Evolutionary conservation across 2,888 invertebrate genomes (phyloP).

Genomic region (Oscheius sp.): DNA sequence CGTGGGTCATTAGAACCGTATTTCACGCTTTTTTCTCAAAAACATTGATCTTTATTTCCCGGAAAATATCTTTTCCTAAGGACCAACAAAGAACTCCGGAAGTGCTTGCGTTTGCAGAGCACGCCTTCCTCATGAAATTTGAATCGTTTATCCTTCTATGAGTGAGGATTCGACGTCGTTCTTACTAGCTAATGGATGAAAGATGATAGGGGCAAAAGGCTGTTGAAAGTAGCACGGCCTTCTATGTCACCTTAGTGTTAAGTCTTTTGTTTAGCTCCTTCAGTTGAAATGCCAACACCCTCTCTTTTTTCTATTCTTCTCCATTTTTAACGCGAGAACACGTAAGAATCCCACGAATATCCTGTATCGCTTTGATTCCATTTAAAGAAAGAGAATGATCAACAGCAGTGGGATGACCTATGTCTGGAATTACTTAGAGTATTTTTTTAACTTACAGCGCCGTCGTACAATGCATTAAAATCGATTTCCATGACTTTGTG

Average conservation of each 20-base stretch:
- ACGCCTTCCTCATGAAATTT: conserved; percentile 18
- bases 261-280: conserved; percentile 15
- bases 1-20: too few relatives aligned
- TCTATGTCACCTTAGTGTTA: conserved; percentile 17
- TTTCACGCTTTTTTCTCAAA: neutral
- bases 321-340: too few relatives aligned
- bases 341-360: neutral
- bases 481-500: conserved; percentile 77
- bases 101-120: conserved; percentile 4
- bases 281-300: conserved; percentile 2
- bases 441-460: conserved; percentile 74
- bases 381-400: conserved; percentile 1
- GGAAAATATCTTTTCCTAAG: too few relatives aligned
- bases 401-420: neutral
- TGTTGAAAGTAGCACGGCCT: conserved; percentile 26
- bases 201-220: conserved; percentile 27
- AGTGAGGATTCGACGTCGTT: conserved; percentile 16
- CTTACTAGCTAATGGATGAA: conserved; percentile 33
- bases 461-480: conserved; percentile 78
- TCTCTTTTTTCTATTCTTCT: neutral
- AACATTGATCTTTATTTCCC: neutral
- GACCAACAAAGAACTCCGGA: conserved; percentile 4
- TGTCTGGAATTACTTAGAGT: neutral
- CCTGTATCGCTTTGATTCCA: neutral
- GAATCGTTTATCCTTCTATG: conserved; percentile 24